These are phyloP conservation scores for Notothenia coriiceps DNA, from an alignment of 2,113 vertebrate species.

Conservation along the genomic window DNA sequence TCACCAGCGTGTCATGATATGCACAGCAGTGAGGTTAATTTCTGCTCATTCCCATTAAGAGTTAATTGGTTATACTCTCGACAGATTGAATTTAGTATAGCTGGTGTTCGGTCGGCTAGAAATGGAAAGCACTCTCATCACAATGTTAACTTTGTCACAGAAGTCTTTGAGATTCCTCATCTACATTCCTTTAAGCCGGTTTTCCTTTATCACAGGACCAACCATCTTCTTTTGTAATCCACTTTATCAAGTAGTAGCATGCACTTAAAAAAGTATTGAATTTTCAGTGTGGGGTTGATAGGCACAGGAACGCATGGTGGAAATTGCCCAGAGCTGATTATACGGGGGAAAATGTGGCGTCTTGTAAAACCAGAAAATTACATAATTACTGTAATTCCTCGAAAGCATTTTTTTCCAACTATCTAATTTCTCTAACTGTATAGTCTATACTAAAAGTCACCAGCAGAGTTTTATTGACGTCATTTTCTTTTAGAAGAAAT, in stretches of 20 bases:
- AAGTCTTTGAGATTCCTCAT: constrained; percentile 29
- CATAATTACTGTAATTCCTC: not conserved
- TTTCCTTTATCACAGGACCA: not conserved
- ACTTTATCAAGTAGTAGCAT: not conserved
- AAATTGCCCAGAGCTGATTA: constrained; percentile 5
- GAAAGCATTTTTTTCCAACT: not conserved
- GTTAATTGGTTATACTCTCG: constrained; percentile 15
- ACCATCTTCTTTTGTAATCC: not conserved
- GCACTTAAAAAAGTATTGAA: not conserved
- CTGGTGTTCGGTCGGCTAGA: constrained; percentile 30
- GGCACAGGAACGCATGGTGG: not conserved
- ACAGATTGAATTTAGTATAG: constrained; percentile 4
- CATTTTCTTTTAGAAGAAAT: not conserved
- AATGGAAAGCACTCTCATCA: constrained; percentile 11
- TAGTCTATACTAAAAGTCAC: not conserved
- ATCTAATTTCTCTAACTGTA: too few relatives aligned
- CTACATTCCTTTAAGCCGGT: constrained; percentile 7
- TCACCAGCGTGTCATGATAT: not conserved
- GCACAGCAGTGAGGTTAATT: not conserved
- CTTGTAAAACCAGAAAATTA: constrained; percentile 8
- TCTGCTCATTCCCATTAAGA: not conserved
- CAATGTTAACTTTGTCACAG: constrained; percentile 8
- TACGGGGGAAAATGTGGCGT: not conserved
- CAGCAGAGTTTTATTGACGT: not conserved
- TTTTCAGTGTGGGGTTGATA: not conserved